Base-by-base conservation (phyloP, 2,797 vertebrate species). In the Smutsia temminckii region DNA sequence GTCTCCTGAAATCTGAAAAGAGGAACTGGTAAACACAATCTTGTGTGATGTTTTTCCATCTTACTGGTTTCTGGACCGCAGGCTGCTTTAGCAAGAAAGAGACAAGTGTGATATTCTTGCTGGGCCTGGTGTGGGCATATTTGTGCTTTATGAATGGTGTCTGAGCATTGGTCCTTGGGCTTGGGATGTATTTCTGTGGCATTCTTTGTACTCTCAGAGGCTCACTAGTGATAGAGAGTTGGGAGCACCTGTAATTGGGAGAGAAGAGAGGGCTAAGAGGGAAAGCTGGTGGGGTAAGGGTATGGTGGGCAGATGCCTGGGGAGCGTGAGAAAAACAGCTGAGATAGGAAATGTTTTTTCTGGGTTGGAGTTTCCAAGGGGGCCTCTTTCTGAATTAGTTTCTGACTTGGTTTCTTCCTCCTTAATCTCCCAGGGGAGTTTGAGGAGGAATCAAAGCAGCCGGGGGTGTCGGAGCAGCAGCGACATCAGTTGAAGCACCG, bases 391-490 rank as follows among this genome's bases (percentile, higher is more conserved):
- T 61, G 17, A 21, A 40, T 61, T n/a, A 7, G 37, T 32, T 77
- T 80, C 34, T 61, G 78, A 96, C 49, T 94, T 74, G 63, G 23
- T 77, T 78, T 68, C 53, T 85, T 95, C 72, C 34, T 95, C 61
- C 12, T 77, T 40, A 10, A 40, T 89, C 42, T 89, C 95, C 16
- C 53, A 99, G 99, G 99, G 96, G 99, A 99, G 87, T 99, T 99
- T 88, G 99, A 99, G 97, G 99, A 99, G 95, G 99, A 99, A 95
- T 99, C 99, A 0, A 99, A 99, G 97, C 99, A 99, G 98, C 99
- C 99, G 1, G n/a, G 98, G 0, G 98, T 99, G 74, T 97, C 98
- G 0, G 99, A 99, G 94, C 99, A 99, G 97, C 99, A 99, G 98
- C 99, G 99, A 79, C 99, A 99, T 97, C 99, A 99, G 94, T 98